phyloP scores from a whole-genome alignment of 35 echinoderm and acorn worm genomes.

The Acanthaster planci region DNA sequence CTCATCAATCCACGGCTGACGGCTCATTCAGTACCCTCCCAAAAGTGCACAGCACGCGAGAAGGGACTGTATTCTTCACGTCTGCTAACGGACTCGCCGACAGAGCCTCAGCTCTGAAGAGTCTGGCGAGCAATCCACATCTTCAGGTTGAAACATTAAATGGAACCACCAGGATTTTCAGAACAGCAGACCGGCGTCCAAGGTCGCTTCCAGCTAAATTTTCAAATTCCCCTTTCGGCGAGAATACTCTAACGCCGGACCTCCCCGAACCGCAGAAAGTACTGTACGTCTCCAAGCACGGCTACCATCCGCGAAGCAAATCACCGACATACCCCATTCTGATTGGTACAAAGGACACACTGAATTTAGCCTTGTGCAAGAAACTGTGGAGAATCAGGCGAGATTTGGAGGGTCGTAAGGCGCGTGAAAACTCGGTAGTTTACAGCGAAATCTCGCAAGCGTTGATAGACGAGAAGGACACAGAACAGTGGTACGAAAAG shows the following conservation, averaged over 20 bases:
- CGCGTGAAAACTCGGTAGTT: constrained; percentile 39
- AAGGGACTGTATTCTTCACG: neutral
- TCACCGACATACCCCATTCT: constrained; percentile 31
- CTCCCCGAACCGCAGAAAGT: constrained; percentile 1
- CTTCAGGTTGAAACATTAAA: constrained; percentile 24
- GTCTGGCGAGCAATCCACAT: constrained; percentile 31
- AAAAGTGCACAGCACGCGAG: neutral
- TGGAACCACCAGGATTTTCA: constrained; percentile 20
- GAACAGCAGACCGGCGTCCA: neutral
- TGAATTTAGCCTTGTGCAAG: constrained; percentile 24
- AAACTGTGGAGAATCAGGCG: constrained; percentile 39
- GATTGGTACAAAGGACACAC: constrained; percentile 19
- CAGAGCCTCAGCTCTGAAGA: neutral
- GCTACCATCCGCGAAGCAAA: constrained; percentile 6
- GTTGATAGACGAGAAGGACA: neutral
- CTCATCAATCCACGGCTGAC: neutral
- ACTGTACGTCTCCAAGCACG: constrained; percentile 4
- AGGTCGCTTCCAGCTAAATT: constrained; percentile 28
- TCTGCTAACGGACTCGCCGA: neutral
- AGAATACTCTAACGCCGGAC: neutral
- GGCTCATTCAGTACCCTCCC: neutral
- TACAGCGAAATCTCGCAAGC: constrained; percentile 14
- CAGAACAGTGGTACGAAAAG: constrained; percentile 31
- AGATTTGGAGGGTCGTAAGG: constrained; percentile 30
- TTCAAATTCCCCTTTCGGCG: neutral